Base-by-base conservation (phyloP, 2,888 invertebrate species). In the Oscheius sp. region DNA sequence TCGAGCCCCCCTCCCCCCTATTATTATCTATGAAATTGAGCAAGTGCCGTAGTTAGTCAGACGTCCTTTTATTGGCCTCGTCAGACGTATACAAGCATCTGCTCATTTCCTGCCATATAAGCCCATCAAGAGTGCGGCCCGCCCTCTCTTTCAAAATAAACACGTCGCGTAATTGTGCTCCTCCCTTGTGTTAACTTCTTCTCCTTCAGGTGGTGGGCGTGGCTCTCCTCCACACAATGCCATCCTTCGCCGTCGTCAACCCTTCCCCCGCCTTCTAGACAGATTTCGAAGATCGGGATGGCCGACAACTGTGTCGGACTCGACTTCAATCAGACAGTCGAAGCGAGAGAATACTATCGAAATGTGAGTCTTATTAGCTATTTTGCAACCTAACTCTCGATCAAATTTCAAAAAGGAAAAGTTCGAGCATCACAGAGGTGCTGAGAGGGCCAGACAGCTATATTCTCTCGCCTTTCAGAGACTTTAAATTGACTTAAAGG, bases 301-400 rank as follows among this genome's bases (percentile, higher is more conserved):
- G 41, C 41, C 41, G n/a, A n/a, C n/a, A 44, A 62, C 45, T 75
- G 75, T 49, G 68, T 69, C 68, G 72, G 75, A 28, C 69, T 75
- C 44, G 69, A 75, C 66, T 62, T 45, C 56, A 75, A 70, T 32
- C 70, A 75, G 50, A 66, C 70, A 1, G 67, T 72, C 36, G 75
- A 75, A 17, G 75, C 75, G 4, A 51, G 72, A 17, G 75, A 75
- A 28, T 72, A 71, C 38, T 75, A 67, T 33, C 57, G 61, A 36
- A 70, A 71, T 68, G 75, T 74, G 28, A 51, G 67, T 62, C 38
- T 24, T 45, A 28, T 22, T n/a, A 2, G 26, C 41, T 57, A 26
- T 57, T 12, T n/a, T n/a, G n/a, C n/a, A n/a, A n/a, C n/a, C n/a
- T n/a, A n/a, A n/a, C n/a, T n/a, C n/a, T n/a, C n/a, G n/a, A n/a